Conservation (phyloP, 2,888 invertebrate genomes). For the Artemia sp. region DNA sequence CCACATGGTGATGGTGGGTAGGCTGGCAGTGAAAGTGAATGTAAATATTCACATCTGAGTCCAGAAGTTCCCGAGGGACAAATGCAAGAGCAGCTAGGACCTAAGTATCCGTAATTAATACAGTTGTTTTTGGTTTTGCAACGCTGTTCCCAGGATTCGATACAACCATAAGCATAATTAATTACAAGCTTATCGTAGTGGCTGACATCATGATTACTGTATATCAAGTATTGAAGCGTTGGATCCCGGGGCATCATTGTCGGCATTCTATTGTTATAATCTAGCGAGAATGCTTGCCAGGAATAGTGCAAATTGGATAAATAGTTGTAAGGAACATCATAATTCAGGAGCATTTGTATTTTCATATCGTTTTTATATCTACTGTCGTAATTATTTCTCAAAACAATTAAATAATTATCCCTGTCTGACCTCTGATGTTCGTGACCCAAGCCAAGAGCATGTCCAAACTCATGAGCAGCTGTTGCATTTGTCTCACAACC, state of each 20-base stretch:
- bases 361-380: neutral
- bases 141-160: slow-evolving; percentile 1
- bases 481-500: neutral
- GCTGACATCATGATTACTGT: neutral
- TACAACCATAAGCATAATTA: neutral
- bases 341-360: neutral
- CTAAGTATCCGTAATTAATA: neutral
- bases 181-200: slow-evolving; percentile 4
- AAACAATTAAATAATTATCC: neutral
- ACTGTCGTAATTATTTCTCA: neutral
- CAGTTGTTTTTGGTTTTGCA: neutral
- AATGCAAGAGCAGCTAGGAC: neutral
- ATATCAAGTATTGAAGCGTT: slow-evolving; percentile 1
- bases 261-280: neutral
- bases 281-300: neutral
- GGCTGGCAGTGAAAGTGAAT: neutral
- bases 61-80: neutral
- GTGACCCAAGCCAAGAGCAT: neutral
- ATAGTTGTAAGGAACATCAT: neutral
- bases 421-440: neutral
- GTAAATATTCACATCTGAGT: neutral
- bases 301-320: neutral
- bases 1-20: slow-evolving; percentile 1
- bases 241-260: slow-evolving; percentile 9
- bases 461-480: slow-evolving; percentile 8